Percentiles rank a stretch among this genome's conserved stretches.
Conservation (phyloP, 2,888 invertebrate species). For the Leptinotarsa rubiginosa region DNA sequence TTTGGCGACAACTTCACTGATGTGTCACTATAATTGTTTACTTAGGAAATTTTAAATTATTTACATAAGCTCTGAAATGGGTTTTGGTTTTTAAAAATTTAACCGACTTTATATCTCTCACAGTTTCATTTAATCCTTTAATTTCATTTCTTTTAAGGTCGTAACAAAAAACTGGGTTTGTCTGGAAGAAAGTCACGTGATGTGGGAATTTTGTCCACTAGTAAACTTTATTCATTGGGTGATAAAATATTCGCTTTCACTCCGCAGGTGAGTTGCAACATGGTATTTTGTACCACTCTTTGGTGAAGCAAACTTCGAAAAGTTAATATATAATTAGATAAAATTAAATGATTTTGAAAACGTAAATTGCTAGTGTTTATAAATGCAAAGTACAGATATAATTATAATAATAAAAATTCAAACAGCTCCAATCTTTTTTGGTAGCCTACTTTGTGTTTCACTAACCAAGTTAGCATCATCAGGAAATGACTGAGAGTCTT, state of each 20-base stretch:
- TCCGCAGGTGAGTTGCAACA: slow-evolving; percentile 83
- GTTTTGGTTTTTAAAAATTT: background rate
- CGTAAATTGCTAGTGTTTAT: no score
- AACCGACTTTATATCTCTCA: background rate
- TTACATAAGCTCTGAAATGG: no score
- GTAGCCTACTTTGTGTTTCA: no score
- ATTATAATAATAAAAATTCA: no score
- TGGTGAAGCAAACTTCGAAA: background rate
- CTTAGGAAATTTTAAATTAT: no score
- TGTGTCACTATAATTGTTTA: no score
- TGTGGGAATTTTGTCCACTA: slow-evolving; percentile 97
- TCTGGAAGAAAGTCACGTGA: slow-evolving; percentile 96
- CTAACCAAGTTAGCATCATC: no score
- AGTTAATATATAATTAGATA: background rate
- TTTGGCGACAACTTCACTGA: no score
- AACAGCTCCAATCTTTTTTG: no score
- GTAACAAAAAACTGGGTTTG: slow-evolving; percentile 91
- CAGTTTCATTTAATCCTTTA: background rate
- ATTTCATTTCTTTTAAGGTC: slow-evolving; percentile 72
- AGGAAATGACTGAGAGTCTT: no score
- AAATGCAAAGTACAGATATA: no score
- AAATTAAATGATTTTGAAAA: background rate
- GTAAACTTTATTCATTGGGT: slow-evolving; percentile 95
- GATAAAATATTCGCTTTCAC: slow-evolving; percentile 98
- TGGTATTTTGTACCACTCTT: background rate